Evolutionary conservation across 2,888 invertebrate species (phyloP).

Genomic region (Icerya purchasi): DNA sequence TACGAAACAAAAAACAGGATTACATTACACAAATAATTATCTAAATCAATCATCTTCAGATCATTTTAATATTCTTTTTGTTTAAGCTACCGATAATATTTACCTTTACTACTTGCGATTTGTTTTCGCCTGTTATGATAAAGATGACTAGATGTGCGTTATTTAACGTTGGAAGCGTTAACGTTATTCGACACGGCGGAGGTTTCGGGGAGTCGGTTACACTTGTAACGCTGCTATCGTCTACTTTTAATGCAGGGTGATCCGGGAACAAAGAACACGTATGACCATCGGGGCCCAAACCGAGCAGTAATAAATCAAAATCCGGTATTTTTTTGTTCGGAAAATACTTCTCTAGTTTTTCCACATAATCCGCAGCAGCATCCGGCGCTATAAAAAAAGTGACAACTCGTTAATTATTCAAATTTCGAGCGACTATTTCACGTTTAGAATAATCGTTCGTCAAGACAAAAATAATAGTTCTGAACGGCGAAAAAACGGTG

Average conservation of each 20-base stretch:
- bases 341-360: conserved; percentile 41
- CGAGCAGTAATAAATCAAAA: conserved; percentile 76
- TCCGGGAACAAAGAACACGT: conserved; percentile 91
- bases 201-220: conserved; percentile 91
- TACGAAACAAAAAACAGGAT: too few relatives aligned
- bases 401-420: too few relatives aligned
- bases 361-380: conserved; percentile 51
- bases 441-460: too few relatives aligned
- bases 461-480: too few relatives aligned
- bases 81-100: too few relatives aligned
- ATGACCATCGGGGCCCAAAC: conserved; percentile 96
- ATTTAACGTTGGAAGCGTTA: conserved; percentile 78
- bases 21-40: too few relatives aligned
- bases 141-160: conserved; percentile 64
- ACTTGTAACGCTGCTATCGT: conserved; percentile 45
- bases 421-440: too few relatives aligned
- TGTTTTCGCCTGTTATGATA: conserved; percentile 59
- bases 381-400: conserved; percentile 37
- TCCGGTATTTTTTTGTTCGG: conserved; percentile 35
- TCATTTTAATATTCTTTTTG: too few relatives aligned
- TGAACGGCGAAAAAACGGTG: too few relatives aligned
- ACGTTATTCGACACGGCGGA: conserved; percentile 69
- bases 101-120: conserved; percentile 76
- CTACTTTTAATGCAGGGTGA: conserved; percentile 43
- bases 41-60: too few relatives aligned